Conservation (phyloP, 2,888 invertebrate genomes). For the Drosophila basisetae region DNA sequence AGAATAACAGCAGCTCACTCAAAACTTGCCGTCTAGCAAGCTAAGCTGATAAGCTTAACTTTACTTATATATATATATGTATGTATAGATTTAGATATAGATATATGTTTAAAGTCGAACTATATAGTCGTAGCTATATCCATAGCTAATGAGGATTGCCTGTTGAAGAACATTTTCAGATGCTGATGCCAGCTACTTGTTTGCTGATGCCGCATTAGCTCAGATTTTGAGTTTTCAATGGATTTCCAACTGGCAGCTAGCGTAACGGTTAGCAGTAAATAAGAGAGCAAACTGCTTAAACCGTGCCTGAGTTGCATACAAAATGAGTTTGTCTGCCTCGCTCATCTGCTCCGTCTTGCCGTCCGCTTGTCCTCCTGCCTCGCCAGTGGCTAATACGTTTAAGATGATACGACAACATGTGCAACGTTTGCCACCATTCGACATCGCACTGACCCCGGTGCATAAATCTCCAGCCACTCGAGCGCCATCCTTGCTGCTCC, state of each 20-base stretch:
- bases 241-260: slow-evolving; percentile 58
- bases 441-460: slow-evolving; percentile 55
- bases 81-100: background rate
- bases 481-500: slow-evolving; percentile 30
- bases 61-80: background rate
- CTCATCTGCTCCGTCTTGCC: background rate
- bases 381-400: slow-evolving; percentile 75
- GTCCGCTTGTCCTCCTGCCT: slow-evolving; percentile 14
- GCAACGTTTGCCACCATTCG: slow-evolving; percentile 69
- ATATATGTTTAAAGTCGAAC: background rate
- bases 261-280: slow-evolving; percentile 74
- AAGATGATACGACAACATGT: slow-evolving; percentile 82
- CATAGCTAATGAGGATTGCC: slow-evolving; percentile 66
- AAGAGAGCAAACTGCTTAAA: slow-evolving; percentile 78
- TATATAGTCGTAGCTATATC: slow-evolving; percentile 9
- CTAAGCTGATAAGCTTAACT: slow-evolving; percentile 65
- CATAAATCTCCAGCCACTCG: slow-evolving; percentile 61
- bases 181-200: slow-evolving; percentile 49
- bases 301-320: slow-evolving; percentile 75
- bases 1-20: slow-evolving; percentile 67
- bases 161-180: slow-evolving; percentile 62
- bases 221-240: slow-evolving; percentile 74
- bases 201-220: slow-evolving; percentile 78
- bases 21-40: slow-evolving; percentile 61
- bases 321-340: slow-evolving; percentile 59